Evolutionary conservation across 2,888 invertebrate species (phyloP), one percentile per base, ranked within the genome.

Genomic region (Alloscopus bannaensis): DNA sequence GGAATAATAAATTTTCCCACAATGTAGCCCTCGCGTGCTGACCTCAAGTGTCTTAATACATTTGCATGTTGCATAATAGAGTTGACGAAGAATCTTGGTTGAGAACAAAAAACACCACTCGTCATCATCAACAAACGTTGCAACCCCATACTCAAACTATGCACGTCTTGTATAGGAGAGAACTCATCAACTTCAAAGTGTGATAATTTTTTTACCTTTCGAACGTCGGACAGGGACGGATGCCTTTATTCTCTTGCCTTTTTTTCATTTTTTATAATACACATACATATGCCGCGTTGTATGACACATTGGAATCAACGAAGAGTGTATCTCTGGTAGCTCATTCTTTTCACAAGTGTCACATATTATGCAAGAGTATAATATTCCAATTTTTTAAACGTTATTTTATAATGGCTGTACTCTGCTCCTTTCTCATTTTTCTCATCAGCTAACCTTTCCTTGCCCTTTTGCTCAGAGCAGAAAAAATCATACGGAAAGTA

Each of bases 1-100:
- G 47, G 45, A 75, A 75, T 75, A 66, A 76, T 68, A 66, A n/a
- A 76, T 83, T 84, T 85, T 85, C 85, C 85, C 85, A 85, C 85
- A 85, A 85, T 84, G 84, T 81, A 73, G 73, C 76, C 85, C 82
- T 85, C 82, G 85, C 85, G 85, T 85, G 85, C 84, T 85, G 84
- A 85, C 84, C 84, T 82, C 81, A 83, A 84, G 84, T 84, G 85
- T 84, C 83, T 83, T 84, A 80, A 82, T 84, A 81, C 85, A 86
- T 86, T 86, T 86, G 85, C 85, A 86, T 86, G 85, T 82, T 86
- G 85, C 84, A 86, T 86, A 86, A 86, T 86, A 86, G 76, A 76
- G 59, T 76, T 76, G 76, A 76, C 76, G 76, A 76, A 68, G 57
- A 59, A 75, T 75, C 66, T 64, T 75, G 55, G 40, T 28, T 68